Base-by-base conservation (phyloP, 2,797 vertebrate species). In the Gadopsis bispinosus region DNA sequence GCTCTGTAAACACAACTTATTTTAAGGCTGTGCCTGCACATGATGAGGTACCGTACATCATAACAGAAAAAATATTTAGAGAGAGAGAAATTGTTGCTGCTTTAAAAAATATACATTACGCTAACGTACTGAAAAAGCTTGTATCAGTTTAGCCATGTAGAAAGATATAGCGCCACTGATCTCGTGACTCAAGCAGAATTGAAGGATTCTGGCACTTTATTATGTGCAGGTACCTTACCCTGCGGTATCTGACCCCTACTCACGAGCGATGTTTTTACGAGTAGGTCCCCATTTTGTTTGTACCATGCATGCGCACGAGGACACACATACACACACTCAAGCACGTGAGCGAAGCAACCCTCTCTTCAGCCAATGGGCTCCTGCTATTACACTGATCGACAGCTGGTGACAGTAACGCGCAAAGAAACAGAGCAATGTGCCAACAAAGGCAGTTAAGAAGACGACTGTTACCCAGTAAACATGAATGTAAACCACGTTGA, bases 1-100 rank as follows among this genome's bases (percentile, higher is more conserved):
- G 60, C 62, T 77, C 51, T 83, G 62, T 65, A 79, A 85, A 85
- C 62, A 77, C 54, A 47, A 47, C 45, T 39, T 50, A 71, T 71
- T 70, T 50, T 43, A 60, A 47, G 58, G 51, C 37, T 47, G n/a
- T 78, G 47, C 37, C n/a, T 37, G 9, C 47, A 72, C 41, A 70
- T 35, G 43, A 74, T 33, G 7, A 73, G 8, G 6, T 41, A 19
- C 31, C 65, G 26, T 39, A 61, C 61, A 11, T 62, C 35, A 53
- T 13, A 8, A 56, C 39, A 17, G 47, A 45, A n/a, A 50, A 56
- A 9, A 39, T 35, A 35, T 35, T 3, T 33, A 33, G 3, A 35
- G 1, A 35, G 1, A 35, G 12, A 60, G 22, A 60, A 45, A 22
- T 10, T n/a, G 51, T n/a, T 45, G 50, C 6, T 35, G 8, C 31